Evolutionary conservation across 2,113 vertebrate species (phyloP).

Genomic region (Gasterosteus aculeatus): DNA sequence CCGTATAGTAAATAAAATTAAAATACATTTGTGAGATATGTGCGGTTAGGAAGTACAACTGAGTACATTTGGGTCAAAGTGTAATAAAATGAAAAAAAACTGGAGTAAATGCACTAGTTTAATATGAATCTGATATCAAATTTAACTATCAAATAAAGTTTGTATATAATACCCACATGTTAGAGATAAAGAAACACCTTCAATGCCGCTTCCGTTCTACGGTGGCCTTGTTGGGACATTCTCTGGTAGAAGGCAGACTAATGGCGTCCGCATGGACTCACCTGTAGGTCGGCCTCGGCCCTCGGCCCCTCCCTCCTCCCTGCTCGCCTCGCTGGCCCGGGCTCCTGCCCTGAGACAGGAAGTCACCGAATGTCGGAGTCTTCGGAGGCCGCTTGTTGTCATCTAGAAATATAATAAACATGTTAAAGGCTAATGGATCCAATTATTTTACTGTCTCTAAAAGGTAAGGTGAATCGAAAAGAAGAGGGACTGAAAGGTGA

Average conservation of each 20-base stretch:
- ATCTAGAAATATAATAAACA: slow-evolving; percentile 58
- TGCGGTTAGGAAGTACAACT: not conserved
- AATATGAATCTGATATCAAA: too few species aligned
- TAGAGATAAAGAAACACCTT: not conserved
- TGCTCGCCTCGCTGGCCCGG: slow-evolving; percentile 69
- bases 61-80: not conserved
- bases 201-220: not conserved
- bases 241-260: not conserved
- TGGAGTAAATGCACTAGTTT: too few species aligned
- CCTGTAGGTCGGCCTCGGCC: slow-evolving; percentile 85
- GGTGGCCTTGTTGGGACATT: not conserved
- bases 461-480: not conserved
- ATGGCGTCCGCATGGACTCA: slow-evolving; percentile 42
- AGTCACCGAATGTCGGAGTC: slow-evolving; percentile 85
- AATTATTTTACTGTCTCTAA: too few species aligned
- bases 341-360: slow-evolving; percentile 79
- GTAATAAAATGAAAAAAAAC: not conserved
- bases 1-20: too few species aligned
- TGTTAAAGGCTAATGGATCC: not conserved
- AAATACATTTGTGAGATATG: not conserved
- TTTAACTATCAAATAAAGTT: not conserved
- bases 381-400: slow-evolving; percentile 82
- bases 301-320: slow-evolving; percentile 64
- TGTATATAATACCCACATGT: not conserved
- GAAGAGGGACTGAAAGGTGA: not conserved